Percentiles rank a stretch among this genome's conserved stretches.
These are phyloP conservation scores for Electrona antarctica DNA, from an alignment of 2,113 vertebrate species.

Conservation along the genomic window DNA sequence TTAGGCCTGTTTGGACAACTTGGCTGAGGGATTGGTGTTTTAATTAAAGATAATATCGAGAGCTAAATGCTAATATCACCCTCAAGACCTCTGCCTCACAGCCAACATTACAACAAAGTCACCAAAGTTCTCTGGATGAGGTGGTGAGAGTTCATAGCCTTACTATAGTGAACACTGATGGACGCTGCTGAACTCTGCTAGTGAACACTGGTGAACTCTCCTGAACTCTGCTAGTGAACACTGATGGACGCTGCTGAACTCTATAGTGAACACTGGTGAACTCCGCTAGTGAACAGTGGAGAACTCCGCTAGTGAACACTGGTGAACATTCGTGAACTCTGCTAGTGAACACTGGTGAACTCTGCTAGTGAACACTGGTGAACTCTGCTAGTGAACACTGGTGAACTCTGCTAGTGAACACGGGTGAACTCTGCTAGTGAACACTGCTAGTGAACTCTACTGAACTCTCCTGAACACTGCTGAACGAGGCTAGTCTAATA, in stretches of 20 bases:
- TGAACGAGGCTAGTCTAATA: no score
- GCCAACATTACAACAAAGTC: constrained; percentile 74
- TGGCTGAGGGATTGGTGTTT: constrained; percentile 74
- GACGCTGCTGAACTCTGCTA: constrained; percentile 45
- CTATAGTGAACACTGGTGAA: not conserved
- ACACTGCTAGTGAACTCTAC: no score
- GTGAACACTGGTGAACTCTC: constrained; percentile 45
- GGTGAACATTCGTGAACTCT: no score
- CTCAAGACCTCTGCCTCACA: constrained; percentile 65
- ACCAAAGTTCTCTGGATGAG: constrained; percentile 47
- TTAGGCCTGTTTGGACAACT: constrained; percentile 81
- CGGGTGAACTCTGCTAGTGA: no score
- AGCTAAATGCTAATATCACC: constrained; percentile 73
- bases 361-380: constrained; percentile 46
- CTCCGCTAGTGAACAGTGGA: no score
- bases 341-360: not conserved
- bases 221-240: constrained; percentile 11
- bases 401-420: no score
- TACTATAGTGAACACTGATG: constrained; percentile 32
- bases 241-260: not conserved
- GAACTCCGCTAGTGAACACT: no score
- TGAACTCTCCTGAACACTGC: no score
- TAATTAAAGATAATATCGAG: constrained; percentile 85
- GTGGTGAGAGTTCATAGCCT: constrained; percentile 25
- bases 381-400: constrained; percentile 14